Evolutionary conservation across 2,797 vertebrate genomes (phyloP).

Genomic region (Furcifer pardalis): DNA sequence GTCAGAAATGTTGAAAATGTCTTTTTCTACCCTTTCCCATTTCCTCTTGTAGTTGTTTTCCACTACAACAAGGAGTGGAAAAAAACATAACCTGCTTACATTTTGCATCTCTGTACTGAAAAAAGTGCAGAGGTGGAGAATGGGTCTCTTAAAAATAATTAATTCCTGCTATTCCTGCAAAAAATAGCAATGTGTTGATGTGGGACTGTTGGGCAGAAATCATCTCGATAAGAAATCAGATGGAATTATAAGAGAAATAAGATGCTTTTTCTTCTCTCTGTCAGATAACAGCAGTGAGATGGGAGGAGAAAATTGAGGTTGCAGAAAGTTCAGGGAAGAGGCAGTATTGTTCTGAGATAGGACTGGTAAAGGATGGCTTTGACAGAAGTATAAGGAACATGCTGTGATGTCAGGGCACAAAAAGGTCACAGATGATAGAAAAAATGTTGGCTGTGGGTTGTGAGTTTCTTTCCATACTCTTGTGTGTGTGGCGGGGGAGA

Average conservation of each 20-base stretch:
- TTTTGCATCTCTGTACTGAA: constrained; percentile 1
- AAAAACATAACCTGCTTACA: background rate
- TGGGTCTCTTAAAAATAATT: constrained; percentile 31
- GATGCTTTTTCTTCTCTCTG: constrained; percentile 6
- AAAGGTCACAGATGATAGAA: constrained; percentile 23
- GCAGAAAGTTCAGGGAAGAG: constrained; percentile 34
- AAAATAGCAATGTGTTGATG: constrained; percentile 4
- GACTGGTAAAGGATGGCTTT: constrained; percentile 27
- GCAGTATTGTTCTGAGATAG: constrained; percentile 34
- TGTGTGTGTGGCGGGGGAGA: background rate
- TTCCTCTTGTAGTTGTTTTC: background rate
- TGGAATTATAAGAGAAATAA: constrained; percentile 34
- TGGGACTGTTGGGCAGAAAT: constrained; percentile 37
- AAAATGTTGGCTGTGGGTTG: constrained; percentile 10
- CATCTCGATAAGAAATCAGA: constrained; percentile 26
- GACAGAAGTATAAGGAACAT: background rate
- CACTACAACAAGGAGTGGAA: background rate
- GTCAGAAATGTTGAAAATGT: background rate
- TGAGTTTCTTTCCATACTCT: background rate
- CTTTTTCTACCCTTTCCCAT: background rate
- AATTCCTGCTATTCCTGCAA: constrained; percentile 28
- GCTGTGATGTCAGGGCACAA: constrained; percentile 8
- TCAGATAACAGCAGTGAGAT: constrained; percentile 25
- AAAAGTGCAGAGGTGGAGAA: constrained; percentile 8
- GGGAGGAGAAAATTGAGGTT: constrained; percentile 40